phyloP scores from a whole-genome alignment of 2,113 vertebrate genomes.

The Gobio gobio region DNA sequence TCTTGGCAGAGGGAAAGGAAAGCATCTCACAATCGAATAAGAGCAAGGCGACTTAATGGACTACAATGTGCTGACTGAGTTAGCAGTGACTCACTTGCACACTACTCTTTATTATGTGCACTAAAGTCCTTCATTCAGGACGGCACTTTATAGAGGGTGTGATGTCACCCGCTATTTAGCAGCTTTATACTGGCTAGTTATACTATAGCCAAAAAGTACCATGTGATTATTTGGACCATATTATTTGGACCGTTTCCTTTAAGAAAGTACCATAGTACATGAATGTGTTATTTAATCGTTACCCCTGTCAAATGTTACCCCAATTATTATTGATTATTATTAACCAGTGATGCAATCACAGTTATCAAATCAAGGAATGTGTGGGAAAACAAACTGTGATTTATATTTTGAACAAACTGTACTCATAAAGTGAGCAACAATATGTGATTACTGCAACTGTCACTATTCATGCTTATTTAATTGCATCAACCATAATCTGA shows the following conservation, averaged over 20 bases:
- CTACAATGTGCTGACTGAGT: slow-evolving; percentile 36
- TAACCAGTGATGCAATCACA: background rate
- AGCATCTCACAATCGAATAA: slow-evolving; percentile 52
- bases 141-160: slow-evolving; percentile 24
- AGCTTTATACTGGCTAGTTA: background rate
- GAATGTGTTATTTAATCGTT: no score
- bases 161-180: slow-evolving; percentile 24
- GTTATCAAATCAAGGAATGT: no score
- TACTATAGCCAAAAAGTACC: background rate
- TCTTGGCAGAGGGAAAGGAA: slow-evolving; percentile 32
- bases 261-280: no score
- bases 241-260: background rate
- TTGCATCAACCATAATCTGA: background rate
- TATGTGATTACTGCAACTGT: no score
- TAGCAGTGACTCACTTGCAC: background rate
- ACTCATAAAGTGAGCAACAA: no score
- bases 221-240: background rate
- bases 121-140: slow-evolving; percentile 34
- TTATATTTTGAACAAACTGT: no score
- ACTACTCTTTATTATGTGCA: slow-evolving; percentile 33
- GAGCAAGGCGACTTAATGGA: slow-evolving; percentile 45
- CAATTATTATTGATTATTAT: background rate
- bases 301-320: no score
- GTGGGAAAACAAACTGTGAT: no score
- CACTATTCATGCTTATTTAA: background rate